These are phyloP conservation scores for Drosophila picticornis DNA, from an alignment of 2,888 invertebrate species.

Conservation along the genomic window DNA sequence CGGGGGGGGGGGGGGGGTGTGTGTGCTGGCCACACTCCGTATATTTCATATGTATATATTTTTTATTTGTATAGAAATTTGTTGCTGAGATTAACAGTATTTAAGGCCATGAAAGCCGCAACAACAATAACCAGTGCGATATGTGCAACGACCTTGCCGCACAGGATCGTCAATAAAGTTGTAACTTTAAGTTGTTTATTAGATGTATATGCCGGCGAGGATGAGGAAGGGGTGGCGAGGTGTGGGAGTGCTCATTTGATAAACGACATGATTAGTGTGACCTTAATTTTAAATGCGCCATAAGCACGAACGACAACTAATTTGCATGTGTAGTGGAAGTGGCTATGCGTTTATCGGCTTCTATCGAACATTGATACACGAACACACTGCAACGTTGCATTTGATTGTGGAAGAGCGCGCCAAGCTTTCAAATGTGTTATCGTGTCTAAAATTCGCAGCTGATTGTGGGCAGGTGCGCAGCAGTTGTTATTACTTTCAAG, in stretches of 20 bases:
- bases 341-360: conserved; percentile 31
- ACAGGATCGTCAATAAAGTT: conserved; percentile 43
- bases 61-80: conserved; percentile 11
- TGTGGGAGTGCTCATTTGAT: conserved; percentile 23
- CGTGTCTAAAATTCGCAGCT: conserved; percentile 29
- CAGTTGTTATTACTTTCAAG: conserved; percentile 16
- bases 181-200: conserved; percentile 6
- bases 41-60: conserved; percentile 14
- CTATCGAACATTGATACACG: conserved; percentile 49
- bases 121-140: conserved; percentile 9
- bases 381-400: conserved; percentile 32
- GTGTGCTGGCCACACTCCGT: conserved; percentile 27
- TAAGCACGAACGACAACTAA: conserved; percentile 52
- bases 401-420: conserved; percentile 34
- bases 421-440: conserved; percentile 43
- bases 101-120: not conserved
- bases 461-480: conserved; percentile 33
- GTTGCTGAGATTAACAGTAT: conserved; percentile 3
- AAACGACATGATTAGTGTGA: conserved; percentile 56
- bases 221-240: not conserved
- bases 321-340: conserved; percentile 51
- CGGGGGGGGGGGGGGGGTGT: conserved; percentile 12
- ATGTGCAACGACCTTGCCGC: conserved; percentile 48
- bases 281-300: conserved; percentile 62
- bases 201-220: not conserved